Conservation (phyloP, 2,888 invertebrate species). For the Temnothorax rugatulus region DNA sequence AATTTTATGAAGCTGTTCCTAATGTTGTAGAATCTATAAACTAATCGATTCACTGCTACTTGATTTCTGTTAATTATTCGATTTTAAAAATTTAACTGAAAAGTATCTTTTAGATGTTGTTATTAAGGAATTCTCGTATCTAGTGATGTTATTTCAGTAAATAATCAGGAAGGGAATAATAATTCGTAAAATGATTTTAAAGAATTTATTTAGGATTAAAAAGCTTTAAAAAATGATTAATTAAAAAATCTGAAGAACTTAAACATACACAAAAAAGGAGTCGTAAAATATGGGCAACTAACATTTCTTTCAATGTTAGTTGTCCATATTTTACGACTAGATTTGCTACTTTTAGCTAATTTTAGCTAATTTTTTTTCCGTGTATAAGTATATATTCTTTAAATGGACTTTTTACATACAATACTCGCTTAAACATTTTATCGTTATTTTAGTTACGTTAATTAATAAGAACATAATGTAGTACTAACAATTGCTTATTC, state of each 20-base stretch:
- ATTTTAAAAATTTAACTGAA: not conserved
- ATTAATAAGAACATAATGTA: constrained; percentile 4
- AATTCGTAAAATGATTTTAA: not conserved
- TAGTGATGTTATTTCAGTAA: not conserved
- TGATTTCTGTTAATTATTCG: not conserved
- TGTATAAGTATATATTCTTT: not conserved
- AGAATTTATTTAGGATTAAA: not conserved
- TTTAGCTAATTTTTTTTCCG: no score
- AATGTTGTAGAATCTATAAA: not conserved
- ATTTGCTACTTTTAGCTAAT: no score
- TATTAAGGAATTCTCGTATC: not conserved
- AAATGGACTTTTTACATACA: not conserved
- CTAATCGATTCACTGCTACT: not conserved
- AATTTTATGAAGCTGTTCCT: constrained; percentile 2
- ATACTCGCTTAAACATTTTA: constrained; percentile 6
- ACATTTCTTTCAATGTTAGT: no score
- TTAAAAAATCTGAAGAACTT: not conserved
- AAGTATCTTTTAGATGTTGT: not conserved
- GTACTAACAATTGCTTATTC: not conserved
- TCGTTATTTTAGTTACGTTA: not conserved
- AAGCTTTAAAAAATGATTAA: not conserved
- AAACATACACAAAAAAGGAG: no score
- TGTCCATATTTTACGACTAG: no score
- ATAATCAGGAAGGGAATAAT: not conserved
- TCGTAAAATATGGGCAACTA: no score